A percentile compares a stretch with the other conserved stretches of the same genome.
Conservation (phyloP, 2,797 vertebrate genomes). For the Manis pentadactyla region DNA sequence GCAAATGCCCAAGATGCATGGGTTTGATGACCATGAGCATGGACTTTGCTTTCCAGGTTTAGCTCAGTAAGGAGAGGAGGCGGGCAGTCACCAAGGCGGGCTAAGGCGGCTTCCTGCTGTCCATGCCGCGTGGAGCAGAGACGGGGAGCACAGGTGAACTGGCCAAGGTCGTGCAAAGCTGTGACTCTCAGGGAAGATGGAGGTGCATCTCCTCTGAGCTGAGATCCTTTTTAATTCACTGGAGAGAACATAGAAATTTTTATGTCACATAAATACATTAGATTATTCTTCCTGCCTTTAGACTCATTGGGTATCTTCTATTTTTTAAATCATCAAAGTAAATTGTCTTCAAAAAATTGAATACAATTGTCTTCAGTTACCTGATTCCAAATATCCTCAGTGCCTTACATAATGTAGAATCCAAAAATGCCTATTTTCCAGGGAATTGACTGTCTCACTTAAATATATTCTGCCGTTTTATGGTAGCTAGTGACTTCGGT, state of each 20-base stretch:
- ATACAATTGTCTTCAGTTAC: neutral
- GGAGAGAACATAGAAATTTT: neutral
- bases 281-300: neutral
- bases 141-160: too few species aligned
- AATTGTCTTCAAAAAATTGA: neutral
- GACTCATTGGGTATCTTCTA: too few species aligned
- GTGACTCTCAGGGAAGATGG: neutral
- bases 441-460: neutral
- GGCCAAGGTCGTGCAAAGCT: too few species aligned
- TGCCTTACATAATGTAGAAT: neutral
- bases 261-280: too few species aligned
- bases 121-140: too few species aligned
- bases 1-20: too few species aligned
- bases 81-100: too few species aligned
- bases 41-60: too few species aligned
- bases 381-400: neutral
- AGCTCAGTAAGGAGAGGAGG: too few species aligned
- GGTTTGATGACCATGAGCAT: too few species aligned
- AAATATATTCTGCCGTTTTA: neutral
- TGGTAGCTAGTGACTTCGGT: neutral
- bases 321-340: neutral
- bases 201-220: fast-evolving
- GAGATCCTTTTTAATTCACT: fast-evolving
- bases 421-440: neutral
- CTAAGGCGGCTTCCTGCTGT: too few species aligned